A percentile compares a stretch with the other conserved stretches of the same genome.
These are phyloP conservation scores for Pluvianellus socialis DNA, from an alignment of 2,113 vertebrate species.

Conservation along the genomic window DNA sequence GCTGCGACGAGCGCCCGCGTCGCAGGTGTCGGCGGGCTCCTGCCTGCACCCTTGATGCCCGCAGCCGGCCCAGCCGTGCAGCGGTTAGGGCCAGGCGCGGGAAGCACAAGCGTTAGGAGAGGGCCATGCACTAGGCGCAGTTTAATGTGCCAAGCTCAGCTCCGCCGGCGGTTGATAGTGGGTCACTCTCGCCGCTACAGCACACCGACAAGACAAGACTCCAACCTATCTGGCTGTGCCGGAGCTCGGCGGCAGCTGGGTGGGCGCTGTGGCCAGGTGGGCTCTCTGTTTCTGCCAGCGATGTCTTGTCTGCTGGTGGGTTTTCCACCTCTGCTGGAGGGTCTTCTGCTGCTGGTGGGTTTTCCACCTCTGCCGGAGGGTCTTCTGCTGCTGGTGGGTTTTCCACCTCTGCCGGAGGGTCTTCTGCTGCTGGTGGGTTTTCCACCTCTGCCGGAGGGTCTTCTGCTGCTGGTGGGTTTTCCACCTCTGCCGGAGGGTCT, in stretches of 20 bases:
- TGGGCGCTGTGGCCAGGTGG: not conserved
- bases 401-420: not conserved
- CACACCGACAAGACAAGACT: slow-evolving; percentile 35
- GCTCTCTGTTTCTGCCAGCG: not conserved
- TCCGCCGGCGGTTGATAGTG: not conserved
- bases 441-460: not conserved
- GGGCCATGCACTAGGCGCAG: slow-evolving; percentile 33
- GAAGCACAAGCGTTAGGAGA: slow-evolving; percentile 55
- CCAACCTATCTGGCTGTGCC: slow-evolving; percentile 32
- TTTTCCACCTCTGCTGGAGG: not conserved
- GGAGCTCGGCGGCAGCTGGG: accelerated
- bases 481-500: not conserved
- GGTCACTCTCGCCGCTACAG: not conserved
- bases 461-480: not conserved
- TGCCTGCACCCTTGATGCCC: not conserved
- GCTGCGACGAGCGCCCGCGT: accelerated
- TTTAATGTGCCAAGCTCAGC: slow-evolving; percentile 60
- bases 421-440: not conserved
- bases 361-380: not conserved
- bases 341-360: not conserved
- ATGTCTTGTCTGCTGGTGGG: not conserved
- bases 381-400: not conserved
- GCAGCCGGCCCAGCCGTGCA: not conserved
- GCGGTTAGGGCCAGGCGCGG: not conserved
- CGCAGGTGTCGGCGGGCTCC: accelerated